phyloP scores from a whole-genome alignment of 1,140 invertebrate genomes.

The Teleopsis dalmanni region DNA sequence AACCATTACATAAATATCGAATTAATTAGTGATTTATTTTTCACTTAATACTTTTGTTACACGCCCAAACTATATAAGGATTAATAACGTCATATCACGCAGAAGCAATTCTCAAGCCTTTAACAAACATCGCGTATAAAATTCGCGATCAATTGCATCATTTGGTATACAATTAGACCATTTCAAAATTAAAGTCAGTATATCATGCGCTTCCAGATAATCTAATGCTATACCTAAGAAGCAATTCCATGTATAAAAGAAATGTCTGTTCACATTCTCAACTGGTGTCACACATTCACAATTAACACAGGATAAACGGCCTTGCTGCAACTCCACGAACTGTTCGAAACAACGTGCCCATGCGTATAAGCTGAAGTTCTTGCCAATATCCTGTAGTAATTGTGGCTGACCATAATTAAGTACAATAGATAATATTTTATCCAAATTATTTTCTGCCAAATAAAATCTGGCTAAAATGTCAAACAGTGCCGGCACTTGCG shows the following conservation, averaged over 20 bases:
- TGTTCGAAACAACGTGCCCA: constrained; percentile 40
- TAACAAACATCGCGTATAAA: constrained; percentile 35
- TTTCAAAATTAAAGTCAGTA: constrained; percentile 33
- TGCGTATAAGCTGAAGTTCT: constrained; percentile 22
- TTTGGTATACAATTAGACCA: constrained; percentile 41
- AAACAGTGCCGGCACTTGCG: constrained; percentile 31
- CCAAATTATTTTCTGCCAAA: constrained; percentile 33
- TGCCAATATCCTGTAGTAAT: constrained; percentile 29
- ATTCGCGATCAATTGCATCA: constrained; percentile 41
- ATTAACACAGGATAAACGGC: constrained; percentile 31
- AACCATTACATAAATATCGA: not conserved
- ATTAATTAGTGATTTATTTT: not conserved
- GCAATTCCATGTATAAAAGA: constrained; percentile 42
- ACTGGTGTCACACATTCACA: constrained; percentile 32
- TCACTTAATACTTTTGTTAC: no score
- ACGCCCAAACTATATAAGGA: not conserved
- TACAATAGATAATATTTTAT: constrained; percentile 36
- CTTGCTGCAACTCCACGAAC: constrained; percentile 36
- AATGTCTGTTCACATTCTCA: constrained; percentile 32
- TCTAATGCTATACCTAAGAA: constrained; percentile 36
- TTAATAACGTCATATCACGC: not conserved
- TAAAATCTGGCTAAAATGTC: constrained; percentile 40
- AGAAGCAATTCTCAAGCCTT: constrained; percentile 18
- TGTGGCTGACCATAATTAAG: constrained; percentile 35
- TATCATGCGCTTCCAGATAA: constrained; percentile 29